A percentile compares a stretch with the other conserved stretches of the same genome.
These are phyloP conservation scores for Smutsia temminckii DNA, from an alignment of 2,797 vertebrate species.

Conservation along the genomic window DNA sequence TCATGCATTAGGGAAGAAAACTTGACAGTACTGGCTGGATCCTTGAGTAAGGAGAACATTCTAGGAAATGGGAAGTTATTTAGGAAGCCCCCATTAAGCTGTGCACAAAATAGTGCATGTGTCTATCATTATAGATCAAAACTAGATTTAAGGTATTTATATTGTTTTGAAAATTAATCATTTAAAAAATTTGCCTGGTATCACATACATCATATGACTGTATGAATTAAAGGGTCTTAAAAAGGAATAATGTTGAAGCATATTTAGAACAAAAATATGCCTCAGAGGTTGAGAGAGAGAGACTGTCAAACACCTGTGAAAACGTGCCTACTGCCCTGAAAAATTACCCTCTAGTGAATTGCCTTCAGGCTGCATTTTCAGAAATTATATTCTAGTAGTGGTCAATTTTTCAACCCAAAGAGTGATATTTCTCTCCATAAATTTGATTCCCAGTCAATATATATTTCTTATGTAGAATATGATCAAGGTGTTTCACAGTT, in stretches of 20 bases:
- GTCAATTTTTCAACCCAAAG: conserved; percentile 73
- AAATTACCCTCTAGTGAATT: conserved; percentile 68
- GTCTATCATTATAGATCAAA: background rate
- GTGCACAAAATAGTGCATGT: background rate
- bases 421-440: conserved; percentile 68
- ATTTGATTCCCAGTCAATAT: conserved; percentile 69
- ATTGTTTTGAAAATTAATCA: conserved; percentile 1
- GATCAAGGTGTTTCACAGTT: conserved; percentile 59
- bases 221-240: conserved; percentile 5
- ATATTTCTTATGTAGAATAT: conserved; percentile 65
- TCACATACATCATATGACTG: background rate
- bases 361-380: conserved; percentile 67
- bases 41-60: background rate
- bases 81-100: background rate
- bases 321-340: conserved; percentile 64
- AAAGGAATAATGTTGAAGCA: background rate
- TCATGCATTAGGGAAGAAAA: background rate
- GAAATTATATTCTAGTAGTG: conserved; percentile 72
- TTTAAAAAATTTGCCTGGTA: background rate
- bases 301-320: conserved; percentile 55
- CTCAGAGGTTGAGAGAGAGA: background rate
- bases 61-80: background rate
- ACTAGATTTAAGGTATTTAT: background rate
- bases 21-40: background rate
- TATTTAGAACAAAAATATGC: conserved; percentile 50